Base-by-base conservation (phyloP, 2,113 vertebrate genomes). In the Saccopteryx bilineata region DNA sequence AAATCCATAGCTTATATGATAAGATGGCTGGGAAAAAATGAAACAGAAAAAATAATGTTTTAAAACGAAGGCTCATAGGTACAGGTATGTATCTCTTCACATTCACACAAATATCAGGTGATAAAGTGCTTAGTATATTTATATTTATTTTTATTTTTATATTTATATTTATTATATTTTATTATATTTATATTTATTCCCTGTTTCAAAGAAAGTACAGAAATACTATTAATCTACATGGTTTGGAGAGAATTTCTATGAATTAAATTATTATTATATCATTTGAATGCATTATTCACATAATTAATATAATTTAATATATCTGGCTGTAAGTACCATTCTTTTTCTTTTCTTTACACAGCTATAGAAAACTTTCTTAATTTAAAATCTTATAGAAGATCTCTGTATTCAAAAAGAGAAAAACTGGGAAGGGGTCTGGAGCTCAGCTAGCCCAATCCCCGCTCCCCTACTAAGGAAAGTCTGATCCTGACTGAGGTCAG, bases 261-360 rank as follows among this genome's bases (percentile, higher is more conserved):
- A 68, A 83, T 87, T 74, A 75, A 61, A 87, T 87, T 74, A 90
- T 92, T 94, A 90, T 85, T 69, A 86, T 78, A 78, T 68, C 66
- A 88, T 48, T 17, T 75, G 17, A 79, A 58, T 75, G 18, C 5
- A 95, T 46, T 71, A 63, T 80, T 83, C 60, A 75, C 15, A 48
- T 61, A 79, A 93, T 63, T 86, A 90, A 88, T 66, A 85, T 17
- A 63, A 82, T 88, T 95, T 93, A 39, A 39, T 90, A 90, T 5
- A 81, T 71, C 23, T 39, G 58, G 7, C 52, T 60, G 1, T 75
- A n/a, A 71, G 5, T 71, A 58, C 14, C 24, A 86, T 66, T 74
- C 26, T 89, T 76, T 60, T 72, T 28, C 24, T 71, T 24, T 65
- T 2, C 8, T 52, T 21, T 66, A 28, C 33, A 54, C 2, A 48